Evolutionary conservation across 2,113 vertebrate genomes (phyloP), one percentile per base, ranked within the genome.

Genomic region (Paraplagusia blochii): DNA sequence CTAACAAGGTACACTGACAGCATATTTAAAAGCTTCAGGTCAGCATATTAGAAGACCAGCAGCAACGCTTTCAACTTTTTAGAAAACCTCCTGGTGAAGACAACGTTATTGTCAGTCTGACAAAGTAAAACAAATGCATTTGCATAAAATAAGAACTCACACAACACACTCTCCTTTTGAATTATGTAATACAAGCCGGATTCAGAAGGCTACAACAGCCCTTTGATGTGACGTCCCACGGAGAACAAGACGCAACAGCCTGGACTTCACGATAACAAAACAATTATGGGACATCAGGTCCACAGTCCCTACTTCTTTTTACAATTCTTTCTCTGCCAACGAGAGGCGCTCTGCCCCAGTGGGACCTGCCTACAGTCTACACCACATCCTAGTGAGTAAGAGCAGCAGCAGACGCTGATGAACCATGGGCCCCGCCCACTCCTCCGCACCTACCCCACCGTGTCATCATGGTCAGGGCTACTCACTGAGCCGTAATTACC

Each of bases 321-420:
- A 74, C 63, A 68, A 72, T 73, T 77, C n/a, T n/a, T n/a, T n/a
- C n/a, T 64, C 12, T 72, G 69, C 48, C 74, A 56, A 33, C 63
- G 69, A 64, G 74, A 46, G 53, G 62, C 46, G 44, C 58, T 53
- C 29, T 33, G 55, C 60, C 69, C 72, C 49, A 38, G 18, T 54
- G 52, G 43, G 58, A 48, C 61, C 69, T 67, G 54, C 63, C 65
- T 70, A n/a, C n/a, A 9, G 83, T 90, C 87, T 88, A 38, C 46
- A 42, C 80, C 81, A 81, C 82, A 81, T 87, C 88, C 83, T 64
- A 44, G 70, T 90, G 89, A 91, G 86, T 87, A 87, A 91, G 82
- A 76, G 53, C 53, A 59, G 67, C 69, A 53, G 66, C 58, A 87
- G 86, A 88, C 85, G 10, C 69, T 77, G 77, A 73, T 77, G 70